Evolutionary conservation across 1,140 invertebrate genomes (phyloP).

Genomic region (Drosophila sulfurigaster): DNA sequence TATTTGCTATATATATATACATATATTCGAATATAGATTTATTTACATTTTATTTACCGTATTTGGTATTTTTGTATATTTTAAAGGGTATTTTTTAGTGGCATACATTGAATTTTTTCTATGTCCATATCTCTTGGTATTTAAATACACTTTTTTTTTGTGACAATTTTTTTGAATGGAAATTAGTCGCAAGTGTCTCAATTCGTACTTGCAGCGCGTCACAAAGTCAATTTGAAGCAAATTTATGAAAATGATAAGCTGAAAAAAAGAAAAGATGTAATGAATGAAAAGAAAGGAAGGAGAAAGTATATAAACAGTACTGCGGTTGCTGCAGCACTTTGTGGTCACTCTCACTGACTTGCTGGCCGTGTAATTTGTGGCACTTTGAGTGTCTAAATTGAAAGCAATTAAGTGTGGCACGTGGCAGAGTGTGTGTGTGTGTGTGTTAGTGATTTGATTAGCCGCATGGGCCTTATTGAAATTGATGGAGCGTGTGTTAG

Average conservation of each 20-base stretch:
- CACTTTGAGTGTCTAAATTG: constrained; percentile 71
- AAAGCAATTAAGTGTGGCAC: constrained; percentile 73
- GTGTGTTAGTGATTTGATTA: constrained; percentile 68
- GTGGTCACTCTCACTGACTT: constrained; percentile 10
- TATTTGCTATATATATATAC: no score
- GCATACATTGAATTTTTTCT: constrained; percentile 6
- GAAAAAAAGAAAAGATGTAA: neutral
- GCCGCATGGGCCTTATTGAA: constrained; percentile 60
- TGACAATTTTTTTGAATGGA: constrained; percentile 57
- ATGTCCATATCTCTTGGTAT: constrained; percentile 8
- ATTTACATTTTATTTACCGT: neutral
- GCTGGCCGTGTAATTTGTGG: constrained; percentile 66
- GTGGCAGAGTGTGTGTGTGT: constrained; percentile 43
- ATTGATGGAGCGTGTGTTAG: constrained; percentile 64
- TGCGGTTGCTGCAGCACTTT: neutral
- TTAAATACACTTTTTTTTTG: constrained; percentile 18
- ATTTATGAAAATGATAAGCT: constrained; percentile 67
- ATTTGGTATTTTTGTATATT: neutral
- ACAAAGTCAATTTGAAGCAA: constrained; percentile 56
- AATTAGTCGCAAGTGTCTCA: constrained; percentile 78
- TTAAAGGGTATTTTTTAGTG: neutral
- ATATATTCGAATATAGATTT: no score
- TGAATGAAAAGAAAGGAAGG: neutral
- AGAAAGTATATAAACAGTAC: constrained; percentile 3
- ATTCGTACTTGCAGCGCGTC: constrained; percentile 41